Evolutionary conservation across 1,140 invertebrate genomes (phyloP), one percentile per base, ranked within the genome.

Genomic region (Phocides pigmalion): DNA sequence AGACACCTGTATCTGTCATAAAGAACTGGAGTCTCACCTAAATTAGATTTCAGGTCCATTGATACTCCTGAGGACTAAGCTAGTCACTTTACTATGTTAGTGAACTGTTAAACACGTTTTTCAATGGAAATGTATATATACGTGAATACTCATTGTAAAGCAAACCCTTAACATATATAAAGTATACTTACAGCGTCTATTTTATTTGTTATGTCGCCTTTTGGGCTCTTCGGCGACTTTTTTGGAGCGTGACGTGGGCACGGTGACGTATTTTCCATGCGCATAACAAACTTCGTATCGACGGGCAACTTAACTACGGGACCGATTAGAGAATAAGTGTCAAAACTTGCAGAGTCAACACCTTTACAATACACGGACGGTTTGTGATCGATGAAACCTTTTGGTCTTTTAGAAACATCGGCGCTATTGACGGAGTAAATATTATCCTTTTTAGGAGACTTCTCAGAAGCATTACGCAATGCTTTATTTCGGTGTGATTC

Each of bases 241-340:
- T 67, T 74, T 15, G 47, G 9, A 15, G 50, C 20, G 22, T 67
- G 58, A 41, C 64, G 64, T 12, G 49, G 25, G 9, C 58, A 56
- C 0, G 62, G 20, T 16, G 54, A 47, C 20, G 54, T 12, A 49
- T 77, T 75, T 35, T 82, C 76, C n/a, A 77, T 17, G 4, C 79
- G 75, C 83, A 87, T 87, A 8, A 89, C 74, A n/a, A 83, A 61
- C 63, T 85, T 87, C 0, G 82, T 72, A 50, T 87, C 74, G 3
- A 81, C 61, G 8, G 87, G 87, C 44, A 89, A 62, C 46, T 76
- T 81, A 0, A 87, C 59, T 2, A 86, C 78, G 0, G 84, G 83
- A 0, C 84, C 81, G 11, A 70, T 72, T 5, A 71, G 41, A 17
- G 76, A 72, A 6, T 49, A 62, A 1, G 62, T 67, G 14, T 74